phyloP scores from a whole-genome alignment of 2,888 invertebrate genomes.

The Drosophila kuntzei region DNA sequence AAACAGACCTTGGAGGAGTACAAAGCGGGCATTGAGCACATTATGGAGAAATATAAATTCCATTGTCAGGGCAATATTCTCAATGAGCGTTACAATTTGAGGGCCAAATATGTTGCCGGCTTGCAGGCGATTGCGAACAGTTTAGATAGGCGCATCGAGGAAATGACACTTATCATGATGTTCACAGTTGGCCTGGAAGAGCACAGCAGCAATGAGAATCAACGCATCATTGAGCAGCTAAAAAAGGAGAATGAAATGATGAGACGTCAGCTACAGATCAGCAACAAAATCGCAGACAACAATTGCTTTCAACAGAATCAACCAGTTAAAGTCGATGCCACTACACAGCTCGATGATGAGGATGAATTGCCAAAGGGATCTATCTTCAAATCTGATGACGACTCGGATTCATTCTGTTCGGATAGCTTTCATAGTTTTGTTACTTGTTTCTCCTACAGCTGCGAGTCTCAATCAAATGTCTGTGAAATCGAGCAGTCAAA shows the following conservation, averaged over 20 bases:
- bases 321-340: constrained; percentile 17
- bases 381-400: not conserved
- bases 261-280: constrained; percentile 61
- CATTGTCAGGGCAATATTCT: constrained; percentile 37
- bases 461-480: constrained; percentile 16
- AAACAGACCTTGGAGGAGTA: constrained; percentile 50
- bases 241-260: constrained; percentile 53
- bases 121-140: constrained; percentile 34
- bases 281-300: not conserved
- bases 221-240: constrained; percentile 46
- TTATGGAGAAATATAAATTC: constrained; percentile 53
- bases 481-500: constrained; percentile 23
- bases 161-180: constrained; percentile 56
- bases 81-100: constrained; percentile 30
- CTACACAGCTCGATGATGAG: constrained; percentile 51
- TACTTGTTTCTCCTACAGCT: constrained; percentile 36
- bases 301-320: constrained; percentile 30
- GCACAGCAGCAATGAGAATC: constrained; percentile 37
- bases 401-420: constrained; percentile 26
- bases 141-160: constrained; percentile 55
- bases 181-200: constrained; percentile 35
- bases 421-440: constrained; percentile 50
- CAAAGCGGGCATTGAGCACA: constrained; percentile 36
- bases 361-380: not conserved
- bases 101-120: constrained; percentile 43